Evolutionary conservation across 2,888 invertebrate species (phyloP).

Genomic region (Tetragnatha montana): DNA sequence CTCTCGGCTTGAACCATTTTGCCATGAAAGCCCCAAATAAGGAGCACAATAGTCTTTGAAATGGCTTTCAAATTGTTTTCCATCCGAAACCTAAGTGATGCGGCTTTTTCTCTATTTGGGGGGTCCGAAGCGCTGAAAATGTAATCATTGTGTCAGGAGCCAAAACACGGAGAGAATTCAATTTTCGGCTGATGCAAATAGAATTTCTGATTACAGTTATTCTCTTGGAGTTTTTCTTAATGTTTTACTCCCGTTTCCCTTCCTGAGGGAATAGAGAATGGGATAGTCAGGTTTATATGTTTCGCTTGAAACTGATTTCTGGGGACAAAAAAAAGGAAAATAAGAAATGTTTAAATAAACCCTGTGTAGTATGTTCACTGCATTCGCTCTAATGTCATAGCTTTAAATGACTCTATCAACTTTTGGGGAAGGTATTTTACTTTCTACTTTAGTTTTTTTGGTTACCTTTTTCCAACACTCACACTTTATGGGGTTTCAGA

Average conservation of each 20-base stretch:
- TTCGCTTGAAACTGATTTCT: neutral
- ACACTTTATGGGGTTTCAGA: too few species aligned
- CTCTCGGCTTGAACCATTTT: neutral
- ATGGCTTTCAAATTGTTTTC: neutral
- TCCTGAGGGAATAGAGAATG: neutral
- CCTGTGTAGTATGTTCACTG: too few species aligned
- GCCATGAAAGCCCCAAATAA: neutral
- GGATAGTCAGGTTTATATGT: neutral
- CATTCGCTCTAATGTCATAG: too few species aligned
- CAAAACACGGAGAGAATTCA: neutral
- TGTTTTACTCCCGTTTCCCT: neutral
- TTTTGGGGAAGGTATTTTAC: too few species aligned
- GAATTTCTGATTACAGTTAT: neutral
- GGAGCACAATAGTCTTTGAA: neutral
- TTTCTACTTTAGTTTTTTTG: too few species aligned
- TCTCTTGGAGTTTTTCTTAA: neutral
- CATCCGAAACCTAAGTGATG: neutral
- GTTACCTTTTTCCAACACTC: too few species aligned
- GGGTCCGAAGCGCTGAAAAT: neutral
- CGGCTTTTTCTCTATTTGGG: neutral
- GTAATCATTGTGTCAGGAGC: neutral
- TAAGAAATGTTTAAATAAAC: too few species aligned
- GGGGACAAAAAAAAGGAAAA: too few species aligned
- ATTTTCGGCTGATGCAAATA: neutral
- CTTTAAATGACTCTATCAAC: too few species aligned